Base-by-base conservation (phyloP, 2,888 invertebrate genomes). In the Apamea sordens region DNA sequence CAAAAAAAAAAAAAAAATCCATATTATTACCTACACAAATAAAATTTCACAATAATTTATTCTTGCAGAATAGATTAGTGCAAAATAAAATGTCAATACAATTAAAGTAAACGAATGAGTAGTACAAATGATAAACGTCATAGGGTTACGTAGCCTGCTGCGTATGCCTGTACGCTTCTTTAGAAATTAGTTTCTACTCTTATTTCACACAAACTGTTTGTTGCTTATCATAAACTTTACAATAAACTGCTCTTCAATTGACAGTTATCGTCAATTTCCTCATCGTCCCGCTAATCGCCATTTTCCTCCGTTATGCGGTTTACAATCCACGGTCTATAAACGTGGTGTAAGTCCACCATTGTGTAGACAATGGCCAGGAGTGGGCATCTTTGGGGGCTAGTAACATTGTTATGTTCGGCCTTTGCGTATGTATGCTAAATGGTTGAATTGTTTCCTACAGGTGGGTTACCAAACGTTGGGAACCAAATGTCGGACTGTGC, bases 361-460 rank as follows among this genome's bases (percentile, higher is more conserved):
- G 86, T 87, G 69, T 85, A 78, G 73, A 88, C 89, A 89, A 86
- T 83, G 73, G 77, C 63, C 73, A 77, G 73, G 79, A 79, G 82
- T 88, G 87, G 79, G 88, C 85, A 83, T 89, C 88, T 88, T 89
- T 85, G 79, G 81, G 81, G 86, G 77, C 84, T 88, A 79, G 79
- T 79, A 83, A 81, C 84, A 86, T 86, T 88, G 84, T 85, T 83
- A 80, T 79, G 87, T 86, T 88, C 90, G 90, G 88, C 89, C 89
- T 92, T 94, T 95, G 93, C 95, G 93, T 94, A 93, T 93, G 93
- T 93, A 95, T 93, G 95, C 95, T 96, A 96, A 96, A 95, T 94
- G 94, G 92, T 92, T 90, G 92, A 92, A 95, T 95, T 95, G 94
- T 95, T 94, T 93, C 92, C 92, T 92, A 90, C 83, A 64, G 50